Evolutionary conservation across 2,888 invertebrate species (phyloP).

Genomic region (Saturnia pavonia): DNA sequence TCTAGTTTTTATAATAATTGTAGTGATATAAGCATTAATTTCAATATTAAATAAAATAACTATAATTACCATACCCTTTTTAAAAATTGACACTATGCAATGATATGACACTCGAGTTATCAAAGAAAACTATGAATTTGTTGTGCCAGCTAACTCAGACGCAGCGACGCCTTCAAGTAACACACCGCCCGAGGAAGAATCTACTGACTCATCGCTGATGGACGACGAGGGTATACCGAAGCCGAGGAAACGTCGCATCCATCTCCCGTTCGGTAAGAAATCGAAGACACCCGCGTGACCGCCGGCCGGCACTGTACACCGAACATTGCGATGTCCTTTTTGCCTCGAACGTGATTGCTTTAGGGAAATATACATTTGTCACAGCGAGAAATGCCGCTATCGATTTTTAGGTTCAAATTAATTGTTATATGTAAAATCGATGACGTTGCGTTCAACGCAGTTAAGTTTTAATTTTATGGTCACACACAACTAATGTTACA

Average conservation of each 20-base stretch:
- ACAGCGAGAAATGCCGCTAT: constrained; percentile 18
- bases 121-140: neutral
- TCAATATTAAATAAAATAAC: no score
- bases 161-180: constrained; percentile 59
- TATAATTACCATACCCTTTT: no score
- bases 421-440: neutral
- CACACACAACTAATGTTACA: neutral
- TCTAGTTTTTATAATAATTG: no score
- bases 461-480: neutral
- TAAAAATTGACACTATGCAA: no score
- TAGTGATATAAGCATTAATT: no score
- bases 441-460: constrained; percentile 3
- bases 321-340: constrained; percentile 21
- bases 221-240: constrained; percentile 82
- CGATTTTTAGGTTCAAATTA: constrained; percentile 19
- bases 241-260: constrained; percentile 83
- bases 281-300: constrained; percentile 79
- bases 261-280: constrained; percentile 84
- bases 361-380: constrained; percentile 24
- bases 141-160: constrained; percentile 30
- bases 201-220: constrained; percentile 86
- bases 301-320: constrained; percentile 19
- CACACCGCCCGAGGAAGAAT: constrained; percentile 84
- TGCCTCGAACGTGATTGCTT: constrained; percentile 23
- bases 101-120: no score